Evolutionary conservation across 2,888 invertebrate species (phyloP).

Genomic region (Trachelus tabidus): DNA sequence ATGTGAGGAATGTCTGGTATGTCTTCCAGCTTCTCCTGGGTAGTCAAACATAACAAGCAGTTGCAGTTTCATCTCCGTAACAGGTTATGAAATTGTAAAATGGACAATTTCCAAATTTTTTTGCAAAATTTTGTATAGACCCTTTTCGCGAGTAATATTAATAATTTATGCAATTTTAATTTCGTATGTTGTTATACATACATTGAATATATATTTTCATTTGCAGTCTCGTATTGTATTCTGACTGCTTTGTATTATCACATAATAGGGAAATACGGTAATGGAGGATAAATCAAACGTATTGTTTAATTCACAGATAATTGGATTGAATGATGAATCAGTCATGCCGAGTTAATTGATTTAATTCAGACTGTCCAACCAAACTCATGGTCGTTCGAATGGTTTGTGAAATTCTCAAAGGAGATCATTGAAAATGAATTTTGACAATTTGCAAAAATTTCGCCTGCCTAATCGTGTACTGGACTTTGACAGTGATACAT

Average conservation of each 20-base stretch:
- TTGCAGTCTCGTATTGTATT: no score
- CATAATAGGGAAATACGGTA: not conserved
- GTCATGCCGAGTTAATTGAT: not conserved
- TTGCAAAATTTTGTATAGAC: not conserved
- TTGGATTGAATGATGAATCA: not conserved
- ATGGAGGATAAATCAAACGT: not conserved
- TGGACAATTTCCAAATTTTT: not conserved
- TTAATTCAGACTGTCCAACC: not conserved
- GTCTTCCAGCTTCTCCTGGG: not conserved
- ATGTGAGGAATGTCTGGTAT: not conserved
- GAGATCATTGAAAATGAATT: not conserved
- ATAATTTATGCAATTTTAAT: not conserved
- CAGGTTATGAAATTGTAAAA: no score
- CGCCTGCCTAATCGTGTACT: not conserved
- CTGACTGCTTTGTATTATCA: not conserved
- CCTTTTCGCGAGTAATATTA: not conserved
- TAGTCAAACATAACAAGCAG: no score
- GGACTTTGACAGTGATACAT: not conserved
- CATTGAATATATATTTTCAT: no score
- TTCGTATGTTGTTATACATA: no score
- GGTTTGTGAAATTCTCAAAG: not conserved
- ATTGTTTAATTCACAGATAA: not conserved
- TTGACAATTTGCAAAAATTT: not conserved
- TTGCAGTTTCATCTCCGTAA: no score
- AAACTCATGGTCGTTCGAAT: not conserved